These are phyloP conservation scores for Peromyscus maniculatus DNA, from an alignment of 2,113 vertebrate species.

Conservation along the genomic window DNA sequence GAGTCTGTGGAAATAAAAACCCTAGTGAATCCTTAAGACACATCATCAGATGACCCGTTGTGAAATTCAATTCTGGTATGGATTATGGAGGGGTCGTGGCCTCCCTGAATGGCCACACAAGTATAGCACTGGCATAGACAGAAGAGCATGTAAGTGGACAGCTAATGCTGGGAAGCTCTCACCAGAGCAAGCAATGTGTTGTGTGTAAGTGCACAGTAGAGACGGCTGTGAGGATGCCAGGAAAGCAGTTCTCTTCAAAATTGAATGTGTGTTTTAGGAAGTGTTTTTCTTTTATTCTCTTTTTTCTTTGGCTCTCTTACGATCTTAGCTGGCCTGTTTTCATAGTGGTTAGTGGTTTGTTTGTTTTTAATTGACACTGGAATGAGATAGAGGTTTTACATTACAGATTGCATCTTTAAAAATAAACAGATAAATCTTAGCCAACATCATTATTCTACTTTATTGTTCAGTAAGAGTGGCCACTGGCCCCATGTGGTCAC, in stretches of 20 bases:
- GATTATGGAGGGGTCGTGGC: conserved; percentile 98
- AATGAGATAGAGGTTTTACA: conserved; percentile 27
- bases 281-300: background rate
- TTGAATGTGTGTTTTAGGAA: conserved; percentile 58
- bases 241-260: conserved; percentile 68
- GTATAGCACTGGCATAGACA: conserved; percentile 98
- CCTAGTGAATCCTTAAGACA: conserved; percentile 98
- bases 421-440: background rate
- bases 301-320: conserved; percentile 27
- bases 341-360: background rate
- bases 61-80: conserved; percentile 98
- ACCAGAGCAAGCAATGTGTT: conserved; percentile 97
- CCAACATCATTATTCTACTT: background rate
- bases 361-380: background rate
- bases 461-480: background rate
- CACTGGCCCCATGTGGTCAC: background rate
- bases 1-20: conserved; percentile 98
- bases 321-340: conserved; percentile 49
- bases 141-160: conserved; percentile 98
- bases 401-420: conserved; percentile 52
- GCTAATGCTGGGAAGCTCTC: conserved; percentile 97
- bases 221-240: conserved; percentile 92
- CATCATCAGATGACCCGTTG: conserved; percentile 97
- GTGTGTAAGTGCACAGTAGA: conserved; percentile 99
- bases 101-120: conserved; percentile 98